Base-by-base conservation (phyloP, 2,888 invertebrate species). In the Melanophora roralis region DNA sequence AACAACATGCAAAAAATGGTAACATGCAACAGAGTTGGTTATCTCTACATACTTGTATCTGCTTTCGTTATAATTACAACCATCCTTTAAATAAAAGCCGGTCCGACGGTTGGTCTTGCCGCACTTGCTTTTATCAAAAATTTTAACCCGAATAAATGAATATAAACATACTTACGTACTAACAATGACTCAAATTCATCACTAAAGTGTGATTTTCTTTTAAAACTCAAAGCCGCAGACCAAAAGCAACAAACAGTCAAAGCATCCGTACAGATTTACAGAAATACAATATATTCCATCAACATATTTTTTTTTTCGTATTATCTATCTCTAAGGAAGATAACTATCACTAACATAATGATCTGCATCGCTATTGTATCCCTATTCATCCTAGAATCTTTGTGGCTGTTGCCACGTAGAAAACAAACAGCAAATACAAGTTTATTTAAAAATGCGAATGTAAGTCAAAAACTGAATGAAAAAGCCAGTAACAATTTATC, bases 1-100 rank as follows among this genome's bases (percentile, higher is more conserved):
- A 65, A 74, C 60, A 38, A 60, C 53, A 74, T 14, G 73, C 34
- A 62, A 36, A 34, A 19, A 57, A 64, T 23, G 36, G 23, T 43
- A 38, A 11, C 49, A 57, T 38, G 65, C 75, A 74, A 79, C 78
- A 74, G 69, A 57, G 74, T 78, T 74, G 64, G 74, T 78, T 74
- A 59, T 73, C 36, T 43, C 19, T 27, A 19, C 6, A 47, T 36
- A 23, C 12, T 32, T 64, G 19, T 36, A 23, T 14, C 40, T 64
- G 19, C 57, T 45, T 9, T 38, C 21, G 23, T 49, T 19, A 27
- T 36, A 23, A 43, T 36, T 21, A 45, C 53, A 43, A 27, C 16
- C 53, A 53, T 60, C 21, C 16, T 59, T 57, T 23, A 21, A 64
- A 68, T 27, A 68, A 73, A 68, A 57, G 47, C 73, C 62, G 68